Evolutionary conservation across 2,888 invertebrate species (phyloP).

Genomic region (Pantelozetes paolii): DNA sequence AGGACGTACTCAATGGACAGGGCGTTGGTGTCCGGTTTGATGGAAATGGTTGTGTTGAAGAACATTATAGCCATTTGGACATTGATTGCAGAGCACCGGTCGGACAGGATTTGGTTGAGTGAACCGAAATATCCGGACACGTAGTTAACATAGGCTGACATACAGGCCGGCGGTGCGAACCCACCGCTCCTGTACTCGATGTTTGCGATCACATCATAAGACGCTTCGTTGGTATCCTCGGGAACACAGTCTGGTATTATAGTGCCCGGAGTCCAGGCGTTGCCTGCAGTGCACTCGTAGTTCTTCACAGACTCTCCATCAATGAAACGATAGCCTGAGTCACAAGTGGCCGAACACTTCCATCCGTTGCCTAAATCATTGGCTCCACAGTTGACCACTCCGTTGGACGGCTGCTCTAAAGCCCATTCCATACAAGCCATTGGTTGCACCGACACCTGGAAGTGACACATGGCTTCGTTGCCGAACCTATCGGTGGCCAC

Average conservation of each 20-base stretch:
- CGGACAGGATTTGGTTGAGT: conserved; percentile 75
- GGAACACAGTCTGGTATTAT: conserved; percentile 93
- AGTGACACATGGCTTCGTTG: conserved; percentile 82
- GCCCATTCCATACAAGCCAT: conserved; percentile 94
- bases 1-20: conserved; percentile 74
- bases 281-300: conserved; percentile 72
- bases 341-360: conserved; percentile 86
- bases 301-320: conserved; percentile 83
- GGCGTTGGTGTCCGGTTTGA: conserved; percentile 51
- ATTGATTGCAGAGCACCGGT: conserved; percentile 88
- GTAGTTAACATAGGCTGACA: conserved; percentile 68
- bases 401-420: conserved; percentile 78
- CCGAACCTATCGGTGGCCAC: conserved; percentile 79
- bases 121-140: conserved; percentile 63
- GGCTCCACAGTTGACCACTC: conserved; percentile 77
- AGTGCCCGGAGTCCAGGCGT: conserved; percentile 78
- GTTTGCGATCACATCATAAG: conserved; percentile 80
- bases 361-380: conserved; percentile 61
- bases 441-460: conserved; percentile 88
- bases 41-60: conserved; percentile 64
- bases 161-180: conserved; percentile 75
- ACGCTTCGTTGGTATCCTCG: conserved; percentile 90
- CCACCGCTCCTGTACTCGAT: conserved; percentile 84
- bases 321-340: conserved; percentile 79
- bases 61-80: conserved; percentile 91